A percentile compares a stretch with the other conserved stretches of the same genome.
Conservation (phyloP, 2,888 invertebrate genomes). For the Polymixis lichenea region DNA sequence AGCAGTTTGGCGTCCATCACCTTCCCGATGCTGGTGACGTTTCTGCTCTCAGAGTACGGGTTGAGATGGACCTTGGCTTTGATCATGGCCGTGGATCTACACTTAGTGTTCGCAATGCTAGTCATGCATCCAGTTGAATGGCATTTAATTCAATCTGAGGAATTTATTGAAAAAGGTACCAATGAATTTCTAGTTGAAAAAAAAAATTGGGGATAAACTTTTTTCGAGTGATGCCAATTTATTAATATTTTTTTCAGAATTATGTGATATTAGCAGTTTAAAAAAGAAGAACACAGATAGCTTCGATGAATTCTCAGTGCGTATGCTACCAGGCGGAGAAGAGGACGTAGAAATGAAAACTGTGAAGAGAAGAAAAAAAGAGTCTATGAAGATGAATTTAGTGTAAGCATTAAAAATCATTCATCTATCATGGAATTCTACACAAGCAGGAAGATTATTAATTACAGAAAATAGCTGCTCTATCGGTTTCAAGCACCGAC, state of each 20-base stretch:
- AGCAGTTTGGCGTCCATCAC: slow-evolving; percentile 93
- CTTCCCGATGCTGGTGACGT: slow-evolving; percentile 92
- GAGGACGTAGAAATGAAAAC: slow-evolving; percentile 73
- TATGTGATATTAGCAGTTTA: slow-evolving; percentile 41
- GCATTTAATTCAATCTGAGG: slow-evolving; percentile 89
- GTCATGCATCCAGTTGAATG: slow-evolving; percentile 94
- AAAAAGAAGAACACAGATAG: slow-evolving; percentile 71
- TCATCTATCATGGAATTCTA: not conserved
- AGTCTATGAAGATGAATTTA: slow-evolving; percentile 84
- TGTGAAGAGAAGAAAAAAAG: slow-evolving; percentile 69
- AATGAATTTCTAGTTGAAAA: not conserved
- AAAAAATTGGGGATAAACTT: not conserved
- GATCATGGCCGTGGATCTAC: slow-evolving; percentile 92
- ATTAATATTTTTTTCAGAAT: slow-evolving; percentile 35
- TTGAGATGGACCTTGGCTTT: slow-evolving; percentile 93
- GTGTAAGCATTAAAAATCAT: slow-evolving; percentile 77
- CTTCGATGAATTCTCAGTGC: slow-evolving; percentile 80
- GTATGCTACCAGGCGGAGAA: slow-evolving; percentile 84
- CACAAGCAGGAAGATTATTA: slow-evolving; percentile 5
- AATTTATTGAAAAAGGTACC: slow-evolving; percentile 66
- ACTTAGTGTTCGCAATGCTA: slow-evolving; percentile 92
- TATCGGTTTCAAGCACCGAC: slow-evolving; percentile 4
- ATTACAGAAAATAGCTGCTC: not conserved
- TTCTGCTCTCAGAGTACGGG: slow-evolving; percentile 91
- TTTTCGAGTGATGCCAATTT: not conserved